phyloP scores from a whole-genome alignment of 2,797 vertebrate genomes.

The Ctenopoma kingsleyae region DNA sequence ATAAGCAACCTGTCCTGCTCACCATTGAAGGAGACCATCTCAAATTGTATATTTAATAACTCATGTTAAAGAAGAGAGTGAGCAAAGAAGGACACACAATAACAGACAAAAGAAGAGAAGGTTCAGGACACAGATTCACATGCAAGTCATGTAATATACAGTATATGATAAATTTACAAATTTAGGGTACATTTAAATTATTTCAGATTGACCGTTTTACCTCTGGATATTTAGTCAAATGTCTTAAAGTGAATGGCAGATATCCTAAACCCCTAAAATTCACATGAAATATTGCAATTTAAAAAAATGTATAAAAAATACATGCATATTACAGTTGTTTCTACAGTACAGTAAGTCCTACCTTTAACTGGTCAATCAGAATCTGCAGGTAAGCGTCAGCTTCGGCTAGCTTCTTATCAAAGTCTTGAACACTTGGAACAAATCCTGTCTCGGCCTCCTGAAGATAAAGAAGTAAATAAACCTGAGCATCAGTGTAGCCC shows the following conservation, averaged over 20 bases:
- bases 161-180: not conserved
- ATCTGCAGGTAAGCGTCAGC: constrained; percentile 99
- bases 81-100: not conserved
- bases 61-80: constrained; percentile 4
- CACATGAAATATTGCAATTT: not conserved
- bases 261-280: not conserved
- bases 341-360: constrained; percentile 64
- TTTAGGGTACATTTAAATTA: not conserved
- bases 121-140: not conserved
- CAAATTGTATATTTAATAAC: constrained; percentile 13
- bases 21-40: constrained; percentile 4
- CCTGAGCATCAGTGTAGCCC: constrained; percentile 26
- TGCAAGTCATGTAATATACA: not conserved
- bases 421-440: constrained; percentile 97
- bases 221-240: not conserved
- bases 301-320: too few relatives aligned
- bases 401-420: constrained; percentile 98
- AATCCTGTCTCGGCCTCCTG: constrained; percentile 96
- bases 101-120: not conserved
- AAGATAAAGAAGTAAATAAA: constrained; percentile 53
- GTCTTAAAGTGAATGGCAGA: not conserved
- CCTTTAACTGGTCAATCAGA: constrained; percentile 98
- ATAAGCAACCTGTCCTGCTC: not conserved
- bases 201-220: not conserved
- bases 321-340: not conserved